These are phyloP conservation scores for Noctua janthe DNA, from an alignment of 2,888 invertebrate species.

Conservation along the genomic window DNA sequence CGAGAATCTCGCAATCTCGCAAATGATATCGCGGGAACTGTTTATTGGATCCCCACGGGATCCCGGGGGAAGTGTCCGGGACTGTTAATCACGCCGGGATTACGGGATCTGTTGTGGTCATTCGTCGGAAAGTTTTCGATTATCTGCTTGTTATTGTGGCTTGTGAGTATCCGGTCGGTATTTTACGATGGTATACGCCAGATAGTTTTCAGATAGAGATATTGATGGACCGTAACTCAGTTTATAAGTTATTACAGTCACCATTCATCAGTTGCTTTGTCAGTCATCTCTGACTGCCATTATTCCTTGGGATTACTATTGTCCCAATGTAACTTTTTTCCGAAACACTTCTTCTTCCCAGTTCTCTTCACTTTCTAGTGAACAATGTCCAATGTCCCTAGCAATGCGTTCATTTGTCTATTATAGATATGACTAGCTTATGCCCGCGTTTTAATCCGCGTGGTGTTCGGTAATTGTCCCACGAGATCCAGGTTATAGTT, in stretches of 20 bases:
- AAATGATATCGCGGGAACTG: slow-evolving; percentile 78
- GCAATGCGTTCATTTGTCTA: too few species aligned
- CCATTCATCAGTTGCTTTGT: too few species aligned
- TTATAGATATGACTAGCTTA: neutral
- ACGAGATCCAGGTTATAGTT: too few species aligned
- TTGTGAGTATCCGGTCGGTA: slow-evolving; percentile 6
- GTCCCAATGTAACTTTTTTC: neutral
- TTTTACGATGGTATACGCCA: neutral
- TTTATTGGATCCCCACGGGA: slow-evolving; percentile 72
- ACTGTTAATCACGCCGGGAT: slow-evolving; percentile 75
- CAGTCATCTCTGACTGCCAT: neutral
- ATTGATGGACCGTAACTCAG: neutral
- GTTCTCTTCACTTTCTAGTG: neutral
- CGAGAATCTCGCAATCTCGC: slow-evolving; percentile 77
- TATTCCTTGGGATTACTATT: neutral
- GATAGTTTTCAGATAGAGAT: neutral
- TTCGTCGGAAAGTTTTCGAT: slow-evolving; percentile 63
- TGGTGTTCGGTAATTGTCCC: too few species aligned
- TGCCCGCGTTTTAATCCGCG: too few species aligned
- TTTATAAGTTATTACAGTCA: too few species aligned
- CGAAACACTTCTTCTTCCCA: neutral
- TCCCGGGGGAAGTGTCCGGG: slow-evolving; percentile 71
- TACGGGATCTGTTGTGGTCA: slow-evolving; percentile 65
- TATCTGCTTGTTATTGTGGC: slow-evolving; percentile 48
- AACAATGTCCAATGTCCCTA: neutral